phyloP scores from a whole-genome alignment of 2,113 vertebrate species.

The Tachycineta bicolor region DNA sequence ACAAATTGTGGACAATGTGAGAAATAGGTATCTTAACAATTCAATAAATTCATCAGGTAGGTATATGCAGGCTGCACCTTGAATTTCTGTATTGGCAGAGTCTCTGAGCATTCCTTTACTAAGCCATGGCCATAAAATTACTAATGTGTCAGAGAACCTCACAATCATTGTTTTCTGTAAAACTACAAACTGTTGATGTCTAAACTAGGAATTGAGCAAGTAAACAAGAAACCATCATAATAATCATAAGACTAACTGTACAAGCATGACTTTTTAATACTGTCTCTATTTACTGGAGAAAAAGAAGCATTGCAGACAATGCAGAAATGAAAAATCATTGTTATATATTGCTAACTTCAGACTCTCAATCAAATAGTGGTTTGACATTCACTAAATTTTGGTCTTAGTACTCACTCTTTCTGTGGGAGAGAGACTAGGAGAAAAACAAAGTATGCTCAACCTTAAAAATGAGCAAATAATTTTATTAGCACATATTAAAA shows the following conservation, averaged over 20 bases:
- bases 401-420: too few relatives aligned
- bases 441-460: too few relatives aligned
- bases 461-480: too few relatives aligned
- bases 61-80: accelerated
- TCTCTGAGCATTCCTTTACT: background rate
- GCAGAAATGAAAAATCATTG: background rate
- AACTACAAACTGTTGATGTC: background rate
- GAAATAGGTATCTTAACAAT: background rate
- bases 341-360: background rate
- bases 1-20: background rate
- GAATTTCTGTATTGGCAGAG: background rate
- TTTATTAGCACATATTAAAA: too few relatives aligned
- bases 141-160: background rate
- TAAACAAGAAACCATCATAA: background rate
- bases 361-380: background rate
- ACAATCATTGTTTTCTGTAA: background rate
- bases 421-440: too few relatives aligned
- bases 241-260: background rate
- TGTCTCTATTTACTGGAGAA: background rate
- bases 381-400: too few relatives aligned
- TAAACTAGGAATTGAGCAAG: background rate
- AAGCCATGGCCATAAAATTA: background rate
- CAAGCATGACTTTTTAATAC: background rate
- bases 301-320: background rate
- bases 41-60: background rate